These are phyloP conservation scores for Pitangus sulphuratus DNA, from an alignment of 2,797 vertebrate species.

Conservation along the genomic window DNA sequence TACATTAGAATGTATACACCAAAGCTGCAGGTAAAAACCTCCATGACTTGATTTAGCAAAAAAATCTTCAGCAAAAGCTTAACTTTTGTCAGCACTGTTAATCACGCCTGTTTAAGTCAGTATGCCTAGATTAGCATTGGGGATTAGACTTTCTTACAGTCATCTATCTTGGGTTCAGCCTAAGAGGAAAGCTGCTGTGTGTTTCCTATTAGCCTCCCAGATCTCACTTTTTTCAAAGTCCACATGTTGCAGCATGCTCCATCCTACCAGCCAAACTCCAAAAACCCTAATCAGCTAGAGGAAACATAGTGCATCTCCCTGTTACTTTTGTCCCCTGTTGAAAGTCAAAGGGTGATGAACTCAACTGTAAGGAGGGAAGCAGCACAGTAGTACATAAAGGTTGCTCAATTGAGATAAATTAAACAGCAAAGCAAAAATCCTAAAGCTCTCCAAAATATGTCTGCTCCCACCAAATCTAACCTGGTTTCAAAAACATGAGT, in stretches of 20 bases:
- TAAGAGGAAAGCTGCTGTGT: neutral
- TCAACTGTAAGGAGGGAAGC: neutral
- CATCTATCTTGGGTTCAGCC: neutral
- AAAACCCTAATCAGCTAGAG: neutral
- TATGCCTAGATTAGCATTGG: neutral
- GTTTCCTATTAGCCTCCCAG: constrained; percentile 13
- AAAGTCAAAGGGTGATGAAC: neutral
- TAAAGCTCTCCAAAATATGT: neutral
- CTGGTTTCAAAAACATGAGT: neutral
- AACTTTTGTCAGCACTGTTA: neutral
- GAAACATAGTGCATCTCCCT: neutral
- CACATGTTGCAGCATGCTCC: neutral
- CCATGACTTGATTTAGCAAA: neutral
- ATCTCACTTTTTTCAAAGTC: constrained; percentile 9
- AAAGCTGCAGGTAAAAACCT: neutral
- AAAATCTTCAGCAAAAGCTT: neutral
- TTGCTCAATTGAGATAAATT: neutral
- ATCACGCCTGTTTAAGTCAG: rapidly evolving
- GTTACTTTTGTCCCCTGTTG: neutral
- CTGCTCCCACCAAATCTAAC: neutral
- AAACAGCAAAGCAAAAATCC: neutral
- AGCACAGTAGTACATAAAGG: neutral
- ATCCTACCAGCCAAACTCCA: neutral
- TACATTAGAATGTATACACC: neutral
- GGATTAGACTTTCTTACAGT: neutral